phyloP scores from a whole-genome alignment of 2,888 invertebrate species.

The Rhabditoides inermis region DNA sequence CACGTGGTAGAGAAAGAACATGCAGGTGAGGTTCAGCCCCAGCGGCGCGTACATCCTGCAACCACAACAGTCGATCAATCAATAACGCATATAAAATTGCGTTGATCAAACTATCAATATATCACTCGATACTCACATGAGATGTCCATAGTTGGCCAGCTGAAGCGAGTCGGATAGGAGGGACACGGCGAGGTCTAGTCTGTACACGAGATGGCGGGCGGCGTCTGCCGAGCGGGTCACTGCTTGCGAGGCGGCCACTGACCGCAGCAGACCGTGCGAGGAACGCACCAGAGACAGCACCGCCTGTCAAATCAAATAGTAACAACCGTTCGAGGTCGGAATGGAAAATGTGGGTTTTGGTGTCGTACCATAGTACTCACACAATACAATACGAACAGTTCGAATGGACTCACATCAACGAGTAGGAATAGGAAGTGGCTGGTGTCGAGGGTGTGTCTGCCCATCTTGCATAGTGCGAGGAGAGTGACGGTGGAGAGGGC shows the following conservation, averaged over 20 bases:
- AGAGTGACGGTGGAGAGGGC: conserved; percentile 3
- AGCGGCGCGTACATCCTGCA: conserved; percentile 22
- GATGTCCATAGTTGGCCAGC: conserved; percentile 16
- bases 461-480: conserved; percentile 1
- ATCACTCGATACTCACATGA: neutral
- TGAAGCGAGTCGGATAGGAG: conserved; percentile 18
- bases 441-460: conserved; percentile 6
- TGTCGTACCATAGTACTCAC: neutral
- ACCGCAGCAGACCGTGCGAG: conserved; percentile 22
- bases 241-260: conserved; percentile 18
- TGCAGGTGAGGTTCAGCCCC: conserved; percentile 30
- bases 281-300: conserved; percentile 23
- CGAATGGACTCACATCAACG: conserved; percentile 14
- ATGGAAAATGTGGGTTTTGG: neutral
- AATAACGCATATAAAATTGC: no score
- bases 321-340: neutral
- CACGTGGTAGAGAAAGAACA: conserved; percentile 36
- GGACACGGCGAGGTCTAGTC: conserved; percentile 19
- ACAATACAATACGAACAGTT: neutral
- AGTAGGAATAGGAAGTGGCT: conserved; percentile 13
- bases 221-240: conserved; percentile 21
- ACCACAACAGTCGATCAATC: no score
- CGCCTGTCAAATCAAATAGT: conserved; percentile 10
- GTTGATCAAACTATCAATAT: no score
- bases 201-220: conserved; percentile 26